Conservation (phyloP, 2,888 invertebrate genomes). For the Chymomyza procnemis region DNA sequence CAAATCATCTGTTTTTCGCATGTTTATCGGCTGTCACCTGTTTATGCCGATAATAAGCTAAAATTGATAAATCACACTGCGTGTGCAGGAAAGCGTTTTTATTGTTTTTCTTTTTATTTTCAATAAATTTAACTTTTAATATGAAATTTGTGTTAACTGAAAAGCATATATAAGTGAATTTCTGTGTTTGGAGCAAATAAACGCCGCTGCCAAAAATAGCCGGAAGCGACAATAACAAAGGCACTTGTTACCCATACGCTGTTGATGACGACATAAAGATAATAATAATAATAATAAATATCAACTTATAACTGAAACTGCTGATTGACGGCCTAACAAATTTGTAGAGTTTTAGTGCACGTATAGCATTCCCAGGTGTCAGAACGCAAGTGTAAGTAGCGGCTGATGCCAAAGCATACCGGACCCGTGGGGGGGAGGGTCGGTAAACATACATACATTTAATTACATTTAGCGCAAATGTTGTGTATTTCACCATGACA, state of each 20-base stretch:
- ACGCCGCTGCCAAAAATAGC: neutral
- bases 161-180: neutral
- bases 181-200: neutral
- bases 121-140: neutral
- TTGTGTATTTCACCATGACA: neutral
- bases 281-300: neutral
- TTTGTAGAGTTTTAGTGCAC: neutral
- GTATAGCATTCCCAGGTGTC: neutral
- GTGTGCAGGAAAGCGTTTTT: neutral
- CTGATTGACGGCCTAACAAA: neutral
- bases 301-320: neutral
- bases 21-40: neutral
- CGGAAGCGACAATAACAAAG: neutral
- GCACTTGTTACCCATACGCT: neutral
- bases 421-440: no score
- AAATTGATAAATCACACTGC: neutral
- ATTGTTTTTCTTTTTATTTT: neutral
- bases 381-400: neutral
- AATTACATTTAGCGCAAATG: neutral
- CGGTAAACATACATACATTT: neutral
- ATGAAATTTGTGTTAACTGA: neutral
- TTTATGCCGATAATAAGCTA: neutral
- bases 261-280: neutral
- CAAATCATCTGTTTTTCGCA: neutral
- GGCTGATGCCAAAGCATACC: neutral